phyloP scores from a whole-genome alignment of 2,797 vertebrate genomes.

The Alfaro cultratus region DNA sequence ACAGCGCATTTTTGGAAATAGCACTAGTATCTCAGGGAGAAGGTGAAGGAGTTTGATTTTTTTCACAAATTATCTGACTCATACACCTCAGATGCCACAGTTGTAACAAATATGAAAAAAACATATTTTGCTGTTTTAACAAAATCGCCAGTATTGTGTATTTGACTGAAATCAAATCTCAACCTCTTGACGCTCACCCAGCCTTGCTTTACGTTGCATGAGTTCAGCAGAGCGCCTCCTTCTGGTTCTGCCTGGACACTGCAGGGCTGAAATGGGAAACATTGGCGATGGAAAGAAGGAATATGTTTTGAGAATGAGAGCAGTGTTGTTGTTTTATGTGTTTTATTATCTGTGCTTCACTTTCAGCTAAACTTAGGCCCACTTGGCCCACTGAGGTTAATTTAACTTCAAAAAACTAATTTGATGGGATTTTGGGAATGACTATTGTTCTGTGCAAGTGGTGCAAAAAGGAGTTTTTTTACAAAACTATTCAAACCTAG shows the following conservation, averaged over 20 bases:
- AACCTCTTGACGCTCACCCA: slow-evolving; percentile 67
- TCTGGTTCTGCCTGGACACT: slow-evolving; percentile 63
- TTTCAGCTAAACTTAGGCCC: not conserved
- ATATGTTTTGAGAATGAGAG: not conserved
- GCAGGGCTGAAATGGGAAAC: slow-evolving; percentile 40
- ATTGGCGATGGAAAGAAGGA: not conserved
- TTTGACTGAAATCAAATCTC: not conserved
- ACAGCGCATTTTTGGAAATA: too few species aligned
- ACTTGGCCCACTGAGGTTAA: not conserved
- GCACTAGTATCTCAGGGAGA: too few species aligned
- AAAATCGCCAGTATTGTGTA: not conserved
- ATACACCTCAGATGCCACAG: too few species aligned
- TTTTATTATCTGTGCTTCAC: not conserved
- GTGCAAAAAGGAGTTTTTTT: not conserved
- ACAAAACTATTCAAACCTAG: not conserved
- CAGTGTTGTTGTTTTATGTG: not conserved
- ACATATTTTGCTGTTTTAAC: too few species aligned
- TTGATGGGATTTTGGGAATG: not conserved
- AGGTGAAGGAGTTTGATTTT: too few species aligned
- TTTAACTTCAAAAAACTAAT: not conserved
- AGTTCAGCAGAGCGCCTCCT: slow-evolving; percentile 73
- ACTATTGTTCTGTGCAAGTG: not conserved
- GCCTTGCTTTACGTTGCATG: slow-evolving; percentile 60
- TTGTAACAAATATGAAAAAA: too few species aligned
- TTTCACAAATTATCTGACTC: too few species aligned